These are phyloP conservation scores for Dicaeum eximium DNA, from an alignment of 2,113 vertebrate species.

Conservation along the genomic window DNA sequence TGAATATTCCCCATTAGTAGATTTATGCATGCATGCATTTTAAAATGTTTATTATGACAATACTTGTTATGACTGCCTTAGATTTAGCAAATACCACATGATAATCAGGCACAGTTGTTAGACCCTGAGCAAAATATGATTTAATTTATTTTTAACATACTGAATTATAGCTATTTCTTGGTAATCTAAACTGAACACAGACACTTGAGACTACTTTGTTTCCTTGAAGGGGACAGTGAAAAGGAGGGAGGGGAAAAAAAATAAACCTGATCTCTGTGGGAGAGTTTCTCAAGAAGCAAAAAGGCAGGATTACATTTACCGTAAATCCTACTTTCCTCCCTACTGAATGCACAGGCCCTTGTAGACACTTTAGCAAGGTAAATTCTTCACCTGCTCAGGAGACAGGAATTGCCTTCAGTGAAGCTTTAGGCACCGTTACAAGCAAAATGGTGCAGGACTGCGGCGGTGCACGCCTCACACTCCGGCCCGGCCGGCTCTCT, in stretches of 20 bases:
- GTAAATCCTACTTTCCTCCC: not conserved
- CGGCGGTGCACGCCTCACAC: no score
- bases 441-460: not conserved
- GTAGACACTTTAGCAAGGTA: not conserved
- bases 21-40: conserved; percentile 22
- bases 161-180: conserved; percentile 49
- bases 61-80: conserved; percentile 42
- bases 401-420: not conserved
- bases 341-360: not conserved
- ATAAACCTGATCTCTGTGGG: conserved; percentile 20
- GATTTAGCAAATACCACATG: conserved; percentile 56
- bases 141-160: conserved; percentile 58
- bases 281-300: not conserved
- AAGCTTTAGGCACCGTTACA: not conserved
- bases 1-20: conserved; percentile 6
- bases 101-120: conserved; percentile 57
- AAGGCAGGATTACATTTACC: not conserved
- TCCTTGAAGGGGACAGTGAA: not conserved
- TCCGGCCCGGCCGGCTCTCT: no score
- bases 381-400: not conserved
- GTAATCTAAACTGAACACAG: conserved; percentile 46
- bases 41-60: conserved; percentile 39
- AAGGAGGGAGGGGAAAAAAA: not conserved
- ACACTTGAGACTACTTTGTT: conserved; percentile 5
- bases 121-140: conserved; percentile 59